phyloP scores from a whole-genome alignment of 2,888 invertebrate species.

The Habroteleia sp. region DNA sequence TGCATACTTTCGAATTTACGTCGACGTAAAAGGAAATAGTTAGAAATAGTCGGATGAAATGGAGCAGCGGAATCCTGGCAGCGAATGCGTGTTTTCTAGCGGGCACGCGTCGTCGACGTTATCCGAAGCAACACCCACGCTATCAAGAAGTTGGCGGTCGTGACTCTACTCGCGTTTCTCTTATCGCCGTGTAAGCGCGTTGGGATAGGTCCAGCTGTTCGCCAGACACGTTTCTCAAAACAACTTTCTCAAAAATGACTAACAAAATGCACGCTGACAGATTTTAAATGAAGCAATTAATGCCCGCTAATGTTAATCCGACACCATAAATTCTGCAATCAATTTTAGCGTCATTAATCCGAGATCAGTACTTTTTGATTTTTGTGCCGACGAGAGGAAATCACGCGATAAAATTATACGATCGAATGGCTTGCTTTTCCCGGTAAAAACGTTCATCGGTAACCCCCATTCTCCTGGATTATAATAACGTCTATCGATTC shows the following conservation, averaged over 20 bases:
- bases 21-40: slow-evolving; percentile 39
- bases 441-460: not conserved
- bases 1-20: not conserved
- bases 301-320: slow-evolving; percentile 4
- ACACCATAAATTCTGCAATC: slow-evolving; percentile 1
- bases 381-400: not conserved
- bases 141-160: slow-evolving; percentile 33
- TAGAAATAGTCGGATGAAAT: slow-evolving; percentile 33
- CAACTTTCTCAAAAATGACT: slow-evolving; percentile 51
- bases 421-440: slow-evolving; percentile 5
- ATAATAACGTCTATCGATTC: slow-evolving; percentile 5
- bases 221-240: slow-evolving; percentile 14
- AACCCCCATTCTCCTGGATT: not conserved
- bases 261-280: slow-evolving; percentile 13
- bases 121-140: slow-evolving; percentile 49
- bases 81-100: slow-evolving; percentile 28
- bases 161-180: slow-evolving; percentile 41
- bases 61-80: slow-evolving; percentile 22
- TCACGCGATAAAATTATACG: slow-evolving; percentile 1
- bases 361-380: not conserved
- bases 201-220: slow-evolving; percentile 46
- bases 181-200: slow-evolving; percentile 8
- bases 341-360: slow-evolving; percentile 6
- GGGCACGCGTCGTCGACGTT: slow-evolving; percentile 32
- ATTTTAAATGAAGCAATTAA: slow-evolving; percentile 32